Evolutionary conservation across 2,113 vertebrate genomes (phyloP).

Genomic region (Bos javanicus): DNA sequence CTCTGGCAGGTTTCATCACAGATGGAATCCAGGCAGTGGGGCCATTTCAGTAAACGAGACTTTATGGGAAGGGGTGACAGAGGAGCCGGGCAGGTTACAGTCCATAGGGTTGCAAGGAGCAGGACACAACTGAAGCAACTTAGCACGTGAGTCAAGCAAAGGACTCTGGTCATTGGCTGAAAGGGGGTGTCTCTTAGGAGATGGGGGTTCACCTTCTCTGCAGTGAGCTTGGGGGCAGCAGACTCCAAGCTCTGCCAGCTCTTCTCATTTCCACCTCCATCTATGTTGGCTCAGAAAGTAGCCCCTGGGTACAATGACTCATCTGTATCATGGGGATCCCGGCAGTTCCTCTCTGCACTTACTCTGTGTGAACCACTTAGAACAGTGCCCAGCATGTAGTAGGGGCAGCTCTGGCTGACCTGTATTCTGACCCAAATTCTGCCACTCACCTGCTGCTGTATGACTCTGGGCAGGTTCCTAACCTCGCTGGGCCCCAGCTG

Average conservation of each 20-base stretch:
- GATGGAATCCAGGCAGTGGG: neutral
- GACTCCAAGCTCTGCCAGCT: neutral
- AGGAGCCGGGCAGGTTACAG: neutral
- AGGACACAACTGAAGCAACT: neutral
- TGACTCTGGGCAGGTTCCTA: neutral
- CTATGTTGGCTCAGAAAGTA: neutral
- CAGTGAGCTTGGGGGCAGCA: neutral
- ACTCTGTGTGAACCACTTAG: no score
- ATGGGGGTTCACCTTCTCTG: neutral
- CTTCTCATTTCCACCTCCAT: neutral
- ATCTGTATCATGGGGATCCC: neutral
- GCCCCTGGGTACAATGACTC: neutral
- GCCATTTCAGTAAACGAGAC: neutral
- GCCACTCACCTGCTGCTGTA: fast-evolving
- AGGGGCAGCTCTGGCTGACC: neutral
- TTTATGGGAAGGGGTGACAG: neutral
- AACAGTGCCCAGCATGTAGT: neutral
- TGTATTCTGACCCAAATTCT: neutral
- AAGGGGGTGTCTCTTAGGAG: neutral
- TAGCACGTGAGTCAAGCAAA: neutral
- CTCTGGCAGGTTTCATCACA: neutral
- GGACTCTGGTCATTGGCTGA: neutral
- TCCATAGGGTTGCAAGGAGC: neutral
- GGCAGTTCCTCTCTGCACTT: neutral
- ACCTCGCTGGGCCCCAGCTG: neutral